Evolutionary conservation across 2,113 vertebrate genomes (phyloP), one percentile per base, ranked within the genome.

Genomic region (Vombatus ursinus): DNA sequence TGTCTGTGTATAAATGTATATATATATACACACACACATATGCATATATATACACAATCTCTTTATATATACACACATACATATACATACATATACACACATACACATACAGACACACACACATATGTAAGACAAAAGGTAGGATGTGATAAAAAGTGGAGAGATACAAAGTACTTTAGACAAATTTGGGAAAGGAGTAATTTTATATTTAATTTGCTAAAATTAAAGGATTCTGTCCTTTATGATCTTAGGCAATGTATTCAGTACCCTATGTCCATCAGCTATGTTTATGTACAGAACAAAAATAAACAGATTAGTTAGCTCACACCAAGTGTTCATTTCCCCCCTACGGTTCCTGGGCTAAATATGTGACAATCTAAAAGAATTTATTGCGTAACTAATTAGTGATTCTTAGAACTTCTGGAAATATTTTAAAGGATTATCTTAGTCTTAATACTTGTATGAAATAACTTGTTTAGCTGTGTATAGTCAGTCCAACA

Each of bases 371-470:
- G 51, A 96, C 96, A 97, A 97, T 97, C 91, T 28, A 10, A 53
- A 61, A 31, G 37, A 97, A 93, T 95, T 77, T 90, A 95, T 97
- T 96, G 49, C 48, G 94, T 1, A 1, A 31, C 68, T 94, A 95
- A 97, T 97, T 97, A 98, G 16, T 52, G 44, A 19, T 97, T 97
- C 90, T 96, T 92, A 95, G 91, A 92, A 92, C 61, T 98, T 97
- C 94, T 96, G 92, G 52, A 98, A 98, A 98, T 98, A 93, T 97
- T 97, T 98, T 44, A 93, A 3, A 95, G 95, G 98, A 98, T 98
- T 98, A 98, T 95, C 52, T 97, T 93, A 68, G 91, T 91, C 94
- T 98, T 97, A 97, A 96, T 97, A 97, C 90, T 97, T 89, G 57
- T 52, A 96, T 93, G 77, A 97, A 98, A 97, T 96, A 95, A 94